Percentiles rank a stretch among this genome's conserved stretches.
These are phyloP conservation scores for Leucophenga varia DNA, from an alignment of 1,140 invertebrate genomes.

Conservation along the genomic window DNA sequence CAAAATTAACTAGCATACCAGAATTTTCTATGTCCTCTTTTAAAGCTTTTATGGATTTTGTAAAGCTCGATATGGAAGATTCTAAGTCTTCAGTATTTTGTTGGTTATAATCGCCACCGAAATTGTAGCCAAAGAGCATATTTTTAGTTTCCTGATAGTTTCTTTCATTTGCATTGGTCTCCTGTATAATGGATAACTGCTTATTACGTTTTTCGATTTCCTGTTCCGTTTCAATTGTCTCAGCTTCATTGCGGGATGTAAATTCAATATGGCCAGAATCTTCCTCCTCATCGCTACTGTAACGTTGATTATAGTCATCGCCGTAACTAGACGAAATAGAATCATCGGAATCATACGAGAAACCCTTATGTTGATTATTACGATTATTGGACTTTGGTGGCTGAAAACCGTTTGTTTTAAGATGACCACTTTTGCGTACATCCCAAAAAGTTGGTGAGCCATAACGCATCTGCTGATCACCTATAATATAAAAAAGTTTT, in stretches of 20 bases:
- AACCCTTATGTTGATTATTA: neutral
- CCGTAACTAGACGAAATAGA: slow-evolving; percentile 42
- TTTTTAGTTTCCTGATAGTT: slow-evolving; percentile 52
- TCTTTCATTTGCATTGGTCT: slow-evolving; percentile 52
- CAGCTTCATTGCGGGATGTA: slow-evolving; percentile 78
- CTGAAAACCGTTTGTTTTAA: slow-evolving; percentile 1
- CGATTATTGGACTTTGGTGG: neutral
- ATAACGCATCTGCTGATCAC: slow-evolving; percentile 54
- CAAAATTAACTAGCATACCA: slow-evolving; percentile 42
- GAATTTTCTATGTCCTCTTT: slow-evolving; percentile 41
- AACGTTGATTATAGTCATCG: slow-evolving; percentile 23
- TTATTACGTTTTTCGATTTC: slow-evolving; percentile 51
- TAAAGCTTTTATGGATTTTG: slow-evolving; percentile 43
- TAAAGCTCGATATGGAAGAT: slow-evolving; percentile 27
- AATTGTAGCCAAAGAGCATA: slow-evolving; percentile 44
- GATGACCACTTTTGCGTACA: slow-evolving; percentile 29
- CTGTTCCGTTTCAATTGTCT: slow-evolving; percentile 70
- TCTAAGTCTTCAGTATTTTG: neutral
- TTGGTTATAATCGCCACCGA: slow-evolving; percentile 18
- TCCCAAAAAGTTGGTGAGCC: slow-evolving; percentile 60
- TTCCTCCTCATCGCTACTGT: slow-evolving; percentile 34
- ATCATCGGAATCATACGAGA: slow-evolving; percentile 47
- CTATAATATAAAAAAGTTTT: slow-evolving; percentile 7
- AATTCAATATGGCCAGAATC: slow-evolving; percentile 68
- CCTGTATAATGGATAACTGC: slow-evolving; percentile 54